These are phyloP conservation scores for Timandra comae DNA, from an alignment of 2,888 invertebrate genomes.

Conservation along the genomic window DNA sequence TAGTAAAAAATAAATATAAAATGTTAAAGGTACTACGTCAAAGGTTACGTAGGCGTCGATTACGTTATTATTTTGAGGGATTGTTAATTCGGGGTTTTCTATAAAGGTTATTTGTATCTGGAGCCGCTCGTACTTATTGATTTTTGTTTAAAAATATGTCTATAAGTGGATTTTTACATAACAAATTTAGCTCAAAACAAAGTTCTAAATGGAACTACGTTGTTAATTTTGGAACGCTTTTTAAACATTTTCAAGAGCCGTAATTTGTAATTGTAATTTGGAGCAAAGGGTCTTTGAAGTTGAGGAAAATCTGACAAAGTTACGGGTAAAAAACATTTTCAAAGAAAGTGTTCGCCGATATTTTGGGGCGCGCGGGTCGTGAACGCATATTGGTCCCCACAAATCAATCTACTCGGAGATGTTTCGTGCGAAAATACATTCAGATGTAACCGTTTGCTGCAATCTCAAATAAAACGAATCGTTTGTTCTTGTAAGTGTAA, in stretches of 20 bases:
- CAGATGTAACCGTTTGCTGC: background rate
- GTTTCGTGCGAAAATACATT: constrained; percentile 7
- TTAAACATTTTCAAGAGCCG: constrained; percentile 23
- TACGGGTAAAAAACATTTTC: constrained; percentile 22
- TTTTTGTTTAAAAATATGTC: too few relatives aligned
- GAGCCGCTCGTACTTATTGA: too few relatives aligned
- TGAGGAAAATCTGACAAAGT: constrained; percentile 24
- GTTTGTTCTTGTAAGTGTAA: constrained; percentile 1
- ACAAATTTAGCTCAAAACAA: constrained; percentile 6
- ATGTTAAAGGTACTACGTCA: too few relatives aligned
- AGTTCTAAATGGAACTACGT: constrained; percentile 22
- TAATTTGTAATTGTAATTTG: constrained; percentile 27
- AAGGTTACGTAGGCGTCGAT: too few relatives aligned
- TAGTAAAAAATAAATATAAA: too few relatives aligned
- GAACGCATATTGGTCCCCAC: constrained; percentile 14
- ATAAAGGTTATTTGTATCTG: too few relatives aligned
- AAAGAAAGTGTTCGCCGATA: constrained; percentile 19
- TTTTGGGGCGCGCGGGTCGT: constrained; percentile 10
- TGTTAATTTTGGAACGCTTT: constrained; percentile 24
- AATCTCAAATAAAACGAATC: background rate
- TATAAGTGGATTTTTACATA: background rate
- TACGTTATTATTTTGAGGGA: too few relatives aligned
- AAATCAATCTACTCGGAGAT: constrained; percentile 10
- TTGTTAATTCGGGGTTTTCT: too few relatives aligned
- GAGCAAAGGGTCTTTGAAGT: constrained; percentile 27